Evolutionary conservation across 1,140 invertebrate species (phyloP).

Genomic region (Sarcophaga peregrina): DNA sequence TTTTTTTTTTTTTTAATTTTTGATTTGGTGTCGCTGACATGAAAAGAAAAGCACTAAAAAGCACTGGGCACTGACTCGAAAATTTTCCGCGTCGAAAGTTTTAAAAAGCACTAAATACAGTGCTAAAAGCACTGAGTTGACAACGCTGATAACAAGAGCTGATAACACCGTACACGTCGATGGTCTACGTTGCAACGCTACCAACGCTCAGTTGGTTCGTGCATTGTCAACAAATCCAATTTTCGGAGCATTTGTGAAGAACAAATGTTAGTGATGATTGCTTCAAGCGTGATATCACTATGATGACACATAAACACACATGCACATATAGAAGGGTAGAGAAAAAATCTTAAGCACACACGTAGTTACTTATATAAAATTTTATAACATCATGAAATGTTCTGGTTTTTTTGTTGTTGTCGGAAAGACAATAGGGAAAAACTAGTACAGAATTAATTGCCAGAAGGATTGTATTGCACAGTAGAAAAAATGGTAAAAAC

Average conservation of each 20-base stretch:
- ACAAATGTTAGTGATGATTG: constrained; percentile 42
- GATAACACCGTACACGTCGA: no score
- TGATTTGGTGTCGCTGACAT: no score
- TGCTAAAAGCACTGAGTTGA: no score
- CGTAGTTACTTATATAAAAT: neutral
- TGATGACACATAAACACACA: constrained; percentile 25
- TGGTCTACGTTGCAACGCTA: no score
- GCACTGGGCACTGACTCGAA: no score
- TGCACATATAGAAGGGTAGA: neutral
- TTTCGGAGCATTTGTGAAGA: constrained; percentile 31
- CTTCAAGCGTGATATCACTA: constrained; percentile 37
- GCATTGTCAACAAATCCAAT: constrained; percentile 38
- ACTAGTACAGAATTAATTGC: constrained; percentile 39
- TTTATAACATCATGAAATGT: neutral
- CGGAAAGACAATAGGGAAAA: constrained; percentile 29
- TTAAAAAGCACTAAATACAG: no score
- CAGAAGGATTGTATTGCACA: constrained; percentile 27
- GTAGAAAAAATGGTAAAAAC: neutral
- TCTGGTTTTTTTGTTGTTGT: constrained; percentile 13
- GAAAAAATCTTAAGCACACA: neutral
- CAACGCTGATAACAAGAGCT: no score
- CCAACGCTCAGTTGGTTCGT: no score
- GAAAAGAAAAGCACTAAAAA: no score
- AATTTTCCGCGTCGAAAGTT: no score
- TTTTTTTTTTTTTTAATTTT: no score